Conservation (phyloP, 2,797 vertebrate genomes). For the Sebastes iracundus region DNA sequence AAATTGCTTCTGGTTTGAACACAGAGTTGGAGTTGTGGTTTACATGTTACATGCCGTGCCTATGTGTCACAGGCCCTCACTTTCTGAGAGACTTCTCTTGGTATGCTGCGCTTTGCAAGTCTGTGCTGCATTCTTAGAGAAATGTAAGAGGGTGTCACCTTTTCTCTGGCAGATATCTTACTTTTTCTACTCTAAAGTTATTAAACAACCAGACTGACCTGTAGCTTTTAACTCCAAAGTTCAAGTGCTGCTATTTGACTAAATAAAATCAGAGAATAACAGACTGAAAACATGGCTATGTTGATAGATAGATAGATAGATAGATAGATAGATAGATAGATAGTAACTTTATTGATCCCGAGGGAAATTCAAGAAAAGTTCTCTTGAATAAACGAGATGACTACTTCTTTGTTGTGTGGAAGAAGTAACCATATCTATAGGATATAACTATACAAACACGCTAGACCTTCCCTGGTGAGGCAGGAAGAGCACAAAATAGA, state of each 20-base stretch:
- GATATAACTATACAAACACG: no score
- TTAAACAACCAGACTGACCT: neutral
- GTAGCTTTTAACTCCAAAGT: neutral
- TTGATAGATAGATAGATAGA: no score
- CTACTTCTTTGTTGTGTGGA: no score
- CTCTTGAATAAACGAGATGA: no score
- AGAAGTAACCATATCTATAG: no score
- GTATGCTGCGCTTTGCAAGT: constrained; percentile 61
- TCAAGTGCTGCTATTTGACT: neutral
- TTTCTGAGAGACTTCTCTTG: constrained; percentile 53
- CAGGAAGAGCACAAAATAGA: no score
- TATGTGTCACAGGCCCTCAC: constrained; percentile 69
- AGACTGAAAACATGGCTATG: neutral
- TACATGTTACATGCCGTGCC: constrained; percentile 67
- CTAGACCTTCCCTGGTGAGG: no score
- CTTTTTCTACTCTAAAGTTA: neutral
- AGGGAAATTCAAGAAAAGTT: no score
- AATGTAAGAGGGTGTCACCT: constrained; percentile 41
- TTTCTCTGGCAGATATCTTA: neutral
- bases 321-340: no score
- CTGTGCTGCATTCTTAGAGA: constrained; percentile 62
- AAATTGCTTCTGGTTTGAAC: constrained; percentile 7
- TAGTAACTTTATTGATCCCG: no score
- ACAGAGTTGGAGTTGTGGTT: constrained; percentile 36
- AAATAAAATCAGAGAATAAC: neutral